These are phyloP conservation scores for Elegia similella DNA, from an alignment of 2,888 invertebrate species.

Conservation along the genomic window DNA sequence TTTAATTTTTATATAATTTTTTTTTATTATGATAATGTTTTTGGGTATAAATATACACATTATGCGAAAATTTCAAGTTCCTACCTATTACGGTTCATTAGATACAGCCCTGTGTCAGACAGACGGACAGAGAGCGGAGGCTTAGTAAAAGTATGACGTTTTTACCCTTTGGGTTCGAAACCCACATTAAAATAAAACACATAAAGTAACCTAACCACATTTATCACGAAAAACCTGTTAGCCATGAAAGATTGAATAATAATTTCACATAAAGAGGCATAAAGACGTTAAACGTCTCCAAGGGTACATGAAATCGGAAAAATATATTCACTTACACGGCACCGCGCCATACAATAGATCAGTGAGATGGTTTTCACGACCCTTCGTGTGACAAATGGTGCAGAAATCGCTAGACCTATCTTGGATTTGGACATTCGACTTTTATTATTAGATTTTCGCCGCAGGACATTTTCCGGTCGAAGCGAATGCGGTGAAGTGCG, in stretches of 20 bases:
- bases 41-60: too few relatives aligned
- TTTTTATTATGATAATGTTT: too few relatives aligned
- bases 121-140: too few relatives aligned
- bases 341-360: slow-evolving; percentile 54
- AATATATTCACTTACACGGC: slow-evolving; percentile 55
- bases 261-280: background rate
- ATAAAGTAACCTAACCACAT: too few relatives aligned
- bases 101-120: too few relatives aligned
- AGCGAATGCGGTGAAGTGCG: slow-evolving; percentile 35
- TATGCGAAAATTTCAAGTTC: too few relatives aligned
- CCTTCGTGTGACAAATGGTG: slow-evolving; percentile 54
- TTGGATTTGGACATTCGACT: slow-evolving; percentile 43
- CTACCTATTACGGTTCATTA: too few relatives aligned
- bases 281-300: background rate
- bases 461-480: slow-evolving; percentile 43
- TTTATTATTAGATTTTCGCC: slow-evolving; percentile 49
- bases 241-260: background rate
- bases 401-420: slow-evolving; percentile 51
- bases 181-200: too few relatives aligned
- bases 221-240: background rate
- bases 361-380: slow-evolving; percentile 42
- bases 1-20: too few relatives aligned
- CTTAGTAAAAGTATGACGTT: too few relatives aligned
- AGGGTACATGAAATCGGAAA: slow-evolving; percentile 28
- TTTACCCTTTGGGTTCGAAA: too few relatives aligned